Percentiles rank a stretch among this genome's conserved stretches.
Conservation (phyloP, 2,888 invertebrate genomes). For the Villa cingulata region DNA sequence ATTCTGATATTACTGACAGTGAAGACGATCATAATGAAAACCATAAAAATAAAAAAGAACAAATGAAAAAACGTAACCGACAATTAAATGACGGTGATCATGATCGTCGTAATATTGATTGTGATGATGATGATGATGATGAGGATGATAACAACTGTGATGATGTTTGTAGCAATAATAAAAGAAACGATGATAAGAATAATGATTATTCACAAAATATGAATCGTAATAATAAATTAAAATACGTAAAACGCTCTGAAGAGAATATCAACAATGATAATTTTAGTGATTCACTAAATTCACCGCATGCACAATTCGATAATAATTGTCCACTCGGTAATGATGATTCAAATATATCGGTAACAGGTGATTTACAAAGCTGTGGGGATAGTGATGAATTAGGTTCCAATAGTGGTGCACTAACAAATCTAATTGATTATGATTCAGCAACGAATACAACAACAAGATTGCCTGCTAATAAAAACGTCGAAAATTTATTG, state of each 20-base stretch:
- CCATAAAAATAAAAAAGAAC: no score
- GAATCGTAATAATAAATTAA: not conserved
- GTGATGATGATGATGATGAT: not conserved
- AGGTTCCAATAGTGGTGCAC: not conserved
- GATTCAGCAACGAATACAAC: not conserved
- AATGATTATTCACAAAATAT: not conserved
- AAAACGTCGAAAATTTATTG: conserved; percentile 14
- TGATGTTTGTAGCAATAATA: not conserved
- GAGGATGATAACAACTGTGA: not conserved
- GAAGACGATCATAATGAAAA: no score
- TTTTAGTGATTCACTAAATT: not conserved
- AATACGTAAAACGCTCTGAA: not conserved
- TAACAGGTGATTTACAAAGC: conserved; percentile 2
- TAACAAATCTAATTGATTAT: conserved; percentile 2
- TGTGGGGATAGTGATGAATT: conserved; percentile 8
- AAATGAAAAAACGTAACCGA: no score
- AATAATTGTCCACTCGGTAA: conserved; percentile 2
- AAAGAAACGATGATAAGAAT: not conserved
- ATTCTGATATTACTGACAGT: no score
- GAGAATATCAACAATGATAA: conserved; percentile 7
- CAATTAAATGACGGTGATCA: not conserved
- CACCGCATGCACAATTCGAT: not conserved
- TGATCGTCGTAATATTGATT: not conserved
- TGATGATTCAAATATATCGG: conserved; percentile 9
- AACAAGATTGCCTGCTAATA: conserved; percentile 10